Evolutionary conservation across 2,113 vertebrate species (phyloP).

Genomic region (Orcinus orca): DNA sequence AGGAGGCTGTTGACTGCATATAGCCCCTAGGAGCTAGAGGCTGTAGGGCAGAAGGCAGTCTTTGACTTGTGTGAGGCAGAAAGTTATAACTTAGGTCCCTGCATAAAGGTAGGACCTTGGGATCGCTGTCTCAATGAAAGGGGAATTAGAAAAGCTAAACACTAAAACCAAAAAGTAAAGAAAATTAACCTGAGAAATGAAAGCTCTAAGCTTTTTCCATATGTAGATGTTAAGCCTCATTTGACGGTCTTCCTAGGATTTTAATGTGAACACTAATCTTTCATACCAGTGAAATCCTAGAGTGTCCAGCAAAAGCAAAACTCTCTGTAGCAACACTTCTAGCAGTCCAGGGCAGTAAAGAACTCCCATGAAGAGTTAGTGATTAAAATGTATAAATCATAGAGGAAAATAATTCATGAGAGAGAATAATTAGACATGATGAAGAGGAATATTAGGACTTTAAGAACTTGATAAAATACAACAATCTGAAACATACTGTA

Average conservation of each 20-base stretch:
- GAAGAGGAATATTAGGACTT: not conserved
- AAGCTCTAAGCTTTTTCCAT: not conserved
- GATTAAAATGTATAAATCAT: not conserved
- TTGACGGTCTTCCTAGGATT: not conserved
- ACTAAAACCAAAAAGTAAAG: not conserved
- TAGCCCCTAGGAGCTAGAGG: not conserved
- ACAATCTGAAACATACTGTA: not conserved
- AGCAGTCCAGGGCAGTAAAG: not conserved
- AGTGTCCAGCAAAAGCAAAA: not conserved
- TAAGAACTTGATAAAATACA: not conserved
- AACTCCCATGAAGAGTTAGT: not conserved
- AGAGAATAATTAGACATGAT: not conserved
- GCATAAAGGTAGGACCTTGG: not conserved
- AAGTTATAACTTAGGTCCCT: not conserved
- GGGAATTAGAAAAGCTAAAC: not conserved
- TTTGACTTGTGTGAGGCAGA: not conserved
- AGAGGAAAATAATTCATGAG: not conserved
- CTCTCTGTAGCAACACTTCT: not conserved
- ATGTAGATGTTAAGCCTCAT: not conserved
- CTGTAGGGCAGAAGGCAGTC: not conserved
- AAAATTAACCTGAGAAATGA: not conserved
- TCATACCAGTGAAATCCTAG: not conserved
- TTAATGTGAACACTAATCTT: not conserved
- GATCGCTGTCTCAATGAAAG: not conserved
- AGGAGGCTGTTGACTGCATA: not conserved